Evolutionary conservation across 1,140 invertebrate species (phyloP).

Genomic region (Phthorimaea operculella): DNA sequence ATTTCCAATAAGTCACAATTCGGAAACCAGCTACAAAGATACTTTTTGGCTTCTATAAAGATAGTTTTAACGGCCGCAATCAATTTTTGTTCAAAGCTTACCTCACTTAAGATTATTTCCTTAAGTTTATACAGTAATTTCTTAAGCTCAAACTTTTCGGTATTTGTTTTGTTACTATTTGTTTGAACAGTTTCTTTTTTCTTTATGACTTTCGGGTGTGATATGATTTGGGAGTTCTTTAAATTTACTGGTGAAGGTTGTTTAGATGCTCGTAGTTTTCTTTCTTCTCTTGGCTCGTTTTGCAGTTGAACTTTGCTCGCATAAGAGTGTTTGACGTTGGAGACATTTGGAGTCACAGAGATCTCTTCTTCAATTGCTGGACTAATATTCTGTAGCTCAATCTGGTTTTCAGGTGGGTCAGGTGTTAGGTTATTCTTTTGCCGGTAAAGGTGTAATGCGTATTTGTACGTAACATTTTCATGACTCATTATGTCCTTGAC

Average conservation of each 20-base stretch:
- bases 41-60: neutral
- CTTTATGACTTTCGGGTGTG: neutral
- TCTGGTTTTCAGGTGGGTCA: neutral
- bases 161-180: neutral
- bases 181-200: neutral
- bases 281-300: neutral
- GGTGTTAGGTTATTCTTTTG: neutral
- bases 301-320: neutral
- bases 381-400: neutral
- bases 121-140: neutral
- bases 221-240: neutral
- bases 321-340: neutral
- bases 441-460: neutral
- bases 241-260: no score
- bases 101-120: neutral
- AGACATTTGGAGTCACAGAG: neutral
- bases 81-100: neutral
- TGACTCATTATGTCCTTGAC: constrained; percentile 23
- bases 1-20: neutral
- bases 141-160: neutral
- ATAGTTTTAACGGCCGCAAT: neutral
- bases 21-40: neutral
- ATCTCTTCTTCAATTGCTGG: no score
- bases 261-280: no score
- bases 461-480: constrained; percentile 8